Conservation (phyloP, 2,113 vertebrate genomes). For the Ondatra zibethicus region DNA sequence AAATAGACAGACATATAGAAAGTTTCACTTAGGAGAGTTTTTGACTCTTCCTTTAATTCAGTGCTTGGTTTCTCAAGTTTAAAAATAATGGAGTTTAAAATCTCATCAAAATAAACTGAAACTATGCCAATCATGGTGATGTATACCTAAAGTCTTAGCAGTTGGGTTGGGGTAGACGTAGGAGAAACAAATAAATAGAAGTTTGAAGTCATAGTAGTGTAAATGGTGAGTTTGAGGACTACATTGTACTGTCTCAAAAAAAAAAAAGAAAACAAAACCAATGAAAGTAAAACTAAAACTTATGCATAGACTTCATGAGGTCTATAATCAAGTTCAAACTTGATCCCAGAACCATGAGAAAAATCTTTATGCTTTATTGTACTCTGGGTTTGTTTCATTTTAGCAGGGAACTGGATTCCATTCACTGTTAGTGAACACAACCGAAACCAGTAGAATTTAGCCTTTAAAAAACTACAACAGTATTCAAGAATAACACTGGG, state of each 20-base stretch:
- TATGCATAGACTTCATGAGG: neutral
- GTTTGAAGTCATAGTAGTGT: neutral
- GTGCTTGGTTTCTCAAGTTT: neutral
- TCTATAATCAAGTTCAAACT: too few relatives aligned
- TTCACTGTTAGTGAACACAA: neutral
- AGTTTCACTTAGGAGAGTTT: neutral
- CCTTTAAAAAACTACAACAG: slow-evolving; percentile 12
- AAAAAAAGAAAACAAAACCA: neutral
- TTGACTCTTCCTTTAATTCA: slow-evolving; percentile 16
- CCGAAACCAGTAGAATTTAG: neutral
- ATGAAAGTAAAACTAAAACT: neutral
- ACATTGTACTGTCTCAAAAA: too few relatives aligned
- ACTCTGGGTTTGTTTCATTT: neutral
- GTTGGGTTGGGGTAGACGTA: neutral
- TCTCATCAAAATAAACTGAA: neutral
- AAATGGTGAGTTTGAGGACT: neutral
- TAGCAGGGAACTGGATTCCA: neutral
- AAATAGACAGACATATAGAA: neutral
- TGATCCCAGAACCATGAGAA: neutral
- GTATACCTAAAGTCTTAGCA: neutral
- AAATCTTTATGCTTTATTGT: neutral
- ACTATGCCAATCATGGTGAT: neutral
- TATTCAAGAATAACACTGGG: neutral
- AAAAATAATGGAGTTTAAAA: slow-evolving; percentile 5
- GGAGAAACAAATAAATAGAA: neutral